Evolutionary conservation across 2,797 vertebrate genomes (phyloP).

Genomic region (Eleutherodactylus coqui): DNA sequence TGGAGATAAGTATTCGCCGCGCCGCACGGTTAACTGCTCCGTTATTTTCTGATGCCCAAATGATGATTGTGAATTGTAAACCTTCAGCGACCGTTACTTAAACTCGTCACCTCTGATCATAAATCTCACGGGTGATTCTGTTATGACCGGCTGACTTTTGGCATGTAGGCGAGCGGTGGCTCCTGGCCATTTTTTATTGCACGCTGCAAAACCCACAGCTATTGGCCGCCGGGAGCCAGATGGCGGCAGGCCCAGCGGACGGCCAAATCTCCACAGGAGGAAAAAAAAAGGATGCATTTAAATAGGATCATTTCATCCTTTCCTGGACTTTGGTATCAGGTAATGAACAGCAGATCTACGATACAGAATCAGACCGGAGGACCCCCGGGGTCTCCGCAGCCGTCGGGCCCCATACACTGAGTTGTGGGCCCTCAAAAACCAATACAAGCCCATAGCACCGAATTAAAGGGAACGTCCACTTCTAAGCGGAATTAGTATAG

Average conservation of each 20-base stretch:
- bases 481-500: too few species aligned
- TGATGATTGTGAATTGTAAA: constrained; percentile 38
- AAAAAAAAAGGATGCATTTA: not conserved
- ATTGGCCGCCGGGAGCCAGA: constrained; percentile 8
- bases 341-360: not conserved
- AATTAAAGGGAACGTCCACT: not conserved
- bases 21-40: not conserved
- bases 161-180: constrained; percentile 31
- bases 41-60: not conserved
- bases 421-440: not conserved
- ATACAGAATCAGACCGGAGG: not conserved
- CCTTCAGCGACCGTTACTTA: constrained; percentile 34
- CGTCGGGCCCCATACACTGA: not conserved
- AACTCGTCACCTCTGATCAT: constrained; percentile 21
- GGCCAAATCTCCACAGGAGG: not conserved
- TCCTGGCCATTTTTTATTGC: constrained; percentile 24
- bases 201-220: not conserved
- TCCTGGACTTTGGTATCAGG: not conserved
- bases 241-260: constrained; percentile 41
- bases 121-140: constrained; percentile 42
- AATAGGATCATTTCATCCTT: not conserved
- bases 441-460: not conserved
- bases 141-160: constrained; percentile 23
- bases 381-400: not conserved
- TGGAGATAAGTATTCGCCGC: not conserved